These are phyloP conservation scores for Xerus inauris DNA, from an alignment of 2,113 vertebrate species.

Conservation along the genomic window DNA sequence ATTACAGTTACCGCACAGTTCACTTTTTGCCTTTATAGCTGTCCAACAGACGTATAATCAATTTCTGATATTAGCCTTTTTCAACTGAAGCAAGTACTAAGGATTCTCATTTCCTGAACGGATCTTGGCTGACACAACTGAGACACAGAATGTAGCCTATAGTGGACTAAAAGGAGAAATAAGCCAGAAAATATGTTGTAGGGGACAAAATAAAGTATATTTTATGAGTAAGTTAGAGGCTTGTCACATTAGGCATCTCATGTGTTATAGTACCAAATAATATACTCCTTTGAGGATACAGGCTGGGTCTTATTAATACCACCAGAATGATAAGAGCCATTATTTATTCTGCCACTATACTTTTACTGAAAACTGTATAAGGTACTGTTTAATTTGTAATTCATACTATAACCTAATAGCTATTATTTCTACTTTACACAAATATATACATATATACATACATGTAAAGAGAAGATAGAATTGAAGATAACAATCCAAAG, in stretches of 20 bases:
- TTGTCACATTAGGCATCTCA: neutral
- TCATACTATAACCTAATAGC: neutral
- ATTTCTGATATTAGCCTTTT: neutral
- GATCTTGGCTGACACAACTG: neutral
- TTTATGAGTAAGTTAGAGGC: neutral
- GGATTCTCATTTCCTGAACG: neutral
- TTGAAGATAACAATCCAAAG: neutral
- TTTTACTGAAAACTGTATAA: neutral
- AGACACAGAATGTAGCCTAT: neutral
- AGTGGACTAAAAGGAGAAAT: neutral
- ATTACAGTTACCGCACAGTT: neutral
- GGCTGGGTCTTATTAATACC: neutral
- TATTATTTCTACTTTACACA: neutral
- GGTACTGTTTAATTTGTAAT: neutral
- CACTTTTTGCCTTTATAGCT: neutral
- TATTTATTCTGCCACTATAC: neutral
- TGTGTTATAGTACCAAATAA: conserved; percentile 5
- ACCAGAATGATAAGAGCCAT: neutral
- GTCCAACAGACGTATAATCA: neutral
- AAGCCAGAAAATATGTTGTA: neutral
- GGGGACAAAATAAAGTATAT: neutral
- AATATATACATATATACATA: neutral
- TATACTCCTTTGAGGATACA: neutral
- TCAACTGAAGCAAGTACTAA: neutral
- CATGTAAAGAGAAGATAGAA: neutral